A percentile compares a stretch with the other conserved stretches of the same genome.
These are phyloP conservation scores for Cladopsammia gracilis DNA, from an alignment of 64 coral and sea anemone species.

Conservation along the genomic window DNA sequence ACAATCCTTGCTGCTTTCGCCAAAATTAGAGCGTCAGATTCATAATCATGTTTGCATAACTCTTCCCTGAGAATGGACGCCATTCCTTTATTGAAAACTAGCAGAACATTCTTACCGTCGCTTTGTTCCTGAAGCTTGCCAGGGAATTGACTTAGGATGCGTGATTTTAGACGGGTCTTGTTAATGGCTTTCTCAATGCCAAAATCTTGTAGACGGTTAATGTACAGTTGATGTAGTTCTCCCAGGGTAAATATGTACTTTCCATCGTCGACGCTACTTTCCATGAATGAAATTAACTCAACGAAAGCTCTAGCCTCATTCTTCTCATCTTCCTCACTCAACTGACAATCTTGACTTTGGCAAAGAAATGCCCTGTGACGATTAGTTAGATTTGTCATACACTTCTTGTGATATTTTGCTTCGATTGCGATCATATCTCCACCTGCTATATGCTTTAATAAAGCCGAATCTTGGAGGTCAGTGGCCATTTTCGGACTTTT, in stretches of 20 bases:
- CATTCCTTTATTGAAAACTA: neutral
- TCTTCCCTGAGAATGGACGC: neutral
- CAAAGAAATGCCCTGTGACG: slow-evolving; percentile 41
- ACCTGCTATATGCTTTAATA: slow-evolving; percentile 40
- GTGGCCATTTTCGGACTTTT: slow-evolving; percentile 25
- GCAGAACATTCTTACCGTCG: neutral
- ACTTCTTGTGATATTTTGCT: no score
- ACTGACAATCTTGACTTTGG: slow-evolving; percentile 33
- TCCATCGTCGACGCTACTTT: slow-evolving; percentile 9
- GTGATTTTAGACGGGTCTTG: neutral
- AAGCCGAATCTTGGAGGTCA: slow-evolving; percentile 2
- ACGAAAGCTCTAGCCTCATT: slow-evolving; percentile 42
- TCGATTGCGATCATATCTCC: no score
- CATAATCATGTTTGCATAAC: neutral
- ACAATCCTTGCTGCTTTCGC: neutral
- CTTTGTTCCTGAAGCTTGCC: neutral
- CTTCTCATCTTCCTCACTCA: slow-evolving; percentile 47
- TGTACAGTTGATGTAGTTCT: slow-evolving; percentile 50
- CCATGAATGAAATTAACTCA: slow-evolving; percentile 38
- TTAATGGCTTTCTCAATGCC: slow-evolving; percentile 47
- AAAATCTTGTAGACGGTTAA: slow-evolving; percentile 41
- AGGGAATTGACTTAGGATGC: neutral
- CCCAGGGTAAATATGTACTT: slow-evolving; percentile 39
- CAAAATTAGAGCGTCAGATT: neutral
- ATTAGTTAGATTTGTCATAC: slow-evolving; percentile 47